Conservation (phyloP, 2,888 invertebrate genomes). For the Amblyjoppa proteus region DNA sequence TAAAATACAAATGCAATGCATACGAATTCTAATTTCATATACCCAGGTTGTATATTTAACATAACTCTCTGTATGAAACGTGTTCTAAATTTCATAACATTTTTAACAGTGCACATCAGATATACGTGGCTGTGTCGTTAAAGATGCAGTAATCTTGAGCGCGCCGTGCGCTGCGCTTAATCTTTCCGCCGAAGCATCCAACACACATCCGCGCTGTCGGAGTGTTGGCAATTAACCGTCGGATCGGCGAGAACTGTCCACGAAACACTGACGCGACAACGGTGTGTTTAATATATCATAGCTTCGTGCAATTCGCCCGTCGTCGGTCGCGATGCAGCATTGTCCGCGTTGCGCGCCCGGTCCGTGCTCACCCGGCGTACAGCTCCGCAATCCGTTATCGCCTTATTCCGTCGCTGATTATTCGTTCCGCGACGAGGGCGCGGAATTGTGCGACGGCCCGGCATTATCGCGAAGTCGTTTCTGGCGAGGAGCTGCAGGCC, state of each 20-base stretch:
- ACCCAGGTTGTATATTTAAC: no score
- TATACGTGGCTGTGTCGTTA: constrained; percentile 61
- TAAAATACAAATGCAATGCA: no score
- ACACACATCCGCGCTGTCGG: constrained; percentile 53
- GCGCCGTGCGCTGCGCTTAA: constrained; percentile 63
- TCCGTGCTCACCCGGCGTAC: not conserved
- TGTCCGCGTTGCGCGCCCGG: constrained; percentile 3
- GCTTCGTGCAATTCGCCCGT: constrained; percentile 27
- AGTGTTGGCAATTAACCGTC: constrained; percentile 66
- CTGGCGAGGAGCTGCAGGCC: not conserved
- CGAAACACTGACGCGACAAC: constrained; percentile 65
- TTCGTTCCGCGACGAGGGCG: not conserved
- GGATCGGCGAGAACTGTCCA: constrained; percentile 57
- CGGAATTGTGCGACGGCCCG: not conserved
- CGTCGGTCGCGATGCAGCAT: constrained; percentile 31
- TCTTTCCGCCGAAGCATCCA: constrained; percentile 73
- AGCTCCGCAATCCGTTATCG: constrained; percentile 16
- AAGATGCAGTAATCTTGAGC: constrained; percentile 73
- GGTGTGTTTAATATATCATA: constrained; percentile 69
- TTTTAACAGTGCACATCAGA: not conserved
- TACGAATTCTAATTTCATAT: no score
- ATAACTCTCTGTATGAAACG: no score
- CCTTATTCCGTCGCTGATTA: constrained; percentile 25
- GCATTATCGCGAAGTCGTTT: constrained; percentile 2
- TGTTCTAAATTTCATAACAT: no score